Evolutionary conservation across 1,140 invertebrate genomes (phyloP).

Genomic region (Drosophila parabipectinata): DNA sequence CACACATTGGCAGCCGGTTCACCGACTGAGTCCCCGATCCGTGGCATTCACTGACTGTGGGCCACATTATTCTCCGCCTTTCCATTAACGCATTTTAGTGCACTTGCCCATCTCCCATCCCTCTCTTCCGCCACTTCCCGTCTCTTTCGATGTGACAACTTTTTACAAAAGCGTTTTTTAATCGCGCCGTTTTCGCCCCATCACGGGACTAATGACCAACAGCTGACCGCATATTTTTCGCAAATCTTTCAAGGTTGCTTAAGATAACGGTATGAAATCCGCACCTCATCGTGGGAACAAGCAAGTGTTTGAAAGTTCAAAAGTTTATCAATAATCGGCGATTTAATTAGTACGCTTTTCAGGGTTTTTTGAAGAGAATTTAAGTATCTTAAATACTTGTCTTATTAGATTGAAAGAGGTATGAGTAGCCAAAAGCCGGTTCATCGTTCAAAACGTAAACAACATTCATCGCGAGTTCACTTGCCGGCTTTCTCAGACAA

Average conservation of each 20-base stretch:
- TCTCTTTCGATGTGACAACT: slow-evolving; percentile 40
- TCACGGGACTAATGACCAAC: slow-evolving; percentile 54
- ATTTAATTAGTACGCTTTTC: neutral
- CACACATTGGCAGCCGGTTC: slow-evolving; percentile 60
- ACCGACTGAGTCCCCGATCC: slow-evolving; percentile 44
- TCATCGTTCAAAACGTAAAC: slow-evolving; percentile 69
- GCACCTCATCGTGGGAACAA: slow-evolving; percentile 34
- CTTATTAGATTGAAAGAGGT: too few relatives aligned
- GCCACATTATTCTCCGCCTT: slow-evolving; percentile 32
- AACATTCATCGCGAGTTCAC: slow-evolving; percentile 51
- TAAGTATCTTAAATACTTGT: too few relatives aligned
- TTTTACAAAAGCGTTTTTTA: slow-evolving; percentile 56
- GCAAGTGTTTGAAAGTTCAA: neutral
- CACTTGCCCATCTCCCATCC: slow-evolving; percentile 25
- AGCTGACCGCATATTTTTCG: slow-evolving; percentile 37
- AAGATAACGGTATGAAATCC: slow-evolving; percentile 48
- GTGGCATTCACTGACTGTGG: slow-evolving; percentile 51
- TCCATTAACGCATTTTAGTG: slow-evolving; percentile 65
- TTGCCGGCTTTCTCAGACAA: slow-evolving; percentile 59
- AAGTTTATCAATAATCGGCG: neutral
- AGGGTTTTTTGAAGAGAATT: neutral
- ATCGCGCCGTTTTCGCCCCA: slow-evolving; percentile 49
- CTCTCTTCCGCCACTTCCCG: neutral
- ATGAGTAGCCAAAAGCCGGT: neutral
- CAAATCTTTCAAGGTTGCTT: slow-evolving; percentile 57